Evolutionary conservation across 2,113 vertebrate species (phyloP).

Genomic region (Antigone vipio): DNA sequence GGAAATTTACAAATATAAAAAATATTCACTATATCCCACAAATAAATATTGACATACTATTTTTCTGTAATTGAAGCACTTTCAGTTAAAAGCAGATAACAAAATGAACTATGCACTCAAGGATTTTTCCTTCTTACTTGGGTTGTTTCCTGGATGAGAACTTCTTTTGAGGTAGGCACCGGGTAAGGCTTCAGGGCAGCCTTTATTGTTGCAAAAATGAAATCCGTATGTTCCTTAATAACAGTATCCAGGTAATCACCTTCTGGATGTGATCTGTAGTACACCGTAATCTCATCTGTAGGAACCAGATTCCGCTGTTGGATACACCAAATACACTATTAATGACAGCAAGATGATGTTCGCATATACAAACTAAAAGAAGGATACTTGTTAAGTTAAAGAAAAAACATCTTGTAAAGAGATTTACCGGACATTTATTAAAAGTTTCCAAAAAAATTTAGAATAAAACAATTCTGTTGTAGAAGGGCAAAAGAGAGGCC

Average conservation of each 20-base stretch:
- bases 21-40: not conserved
- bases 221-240: constrained; percentile 86
- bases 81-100: not conserved
- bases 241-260: constrained; percentile 86
- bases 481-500: not conserved
- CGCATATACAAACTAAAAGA: not conserved
- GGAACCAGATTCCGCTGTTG: constrained; percentile 89
- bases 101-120: not conserved
- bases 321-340: not conserved
- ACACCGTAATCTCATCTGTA: constrained; percentile 90
- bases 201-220: constrained; percentile 93
- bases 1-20: not conserved
- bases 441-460: not conserved
- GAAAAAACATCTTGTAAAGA: not conserved
- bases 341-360: not conserved
- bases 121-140: constrained; percentile 75
- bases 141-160: constrained; percentile 90
- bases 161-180: constrained; percentile 74
- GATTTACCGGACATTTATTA: not conserved
- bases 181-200: constrained; percentile 87
- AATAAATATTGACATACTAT: not conserved
- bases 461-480: not conserved
- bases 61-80: not conserved
- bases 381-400: not conserved
- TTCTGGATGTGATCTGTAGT: constrained; percentile 83